These are phyloP conservation scores for Mormyrus lacerda DNA, from an alignment of 2,113 vertebrate species.

Conservation along the genomic window DNA sequence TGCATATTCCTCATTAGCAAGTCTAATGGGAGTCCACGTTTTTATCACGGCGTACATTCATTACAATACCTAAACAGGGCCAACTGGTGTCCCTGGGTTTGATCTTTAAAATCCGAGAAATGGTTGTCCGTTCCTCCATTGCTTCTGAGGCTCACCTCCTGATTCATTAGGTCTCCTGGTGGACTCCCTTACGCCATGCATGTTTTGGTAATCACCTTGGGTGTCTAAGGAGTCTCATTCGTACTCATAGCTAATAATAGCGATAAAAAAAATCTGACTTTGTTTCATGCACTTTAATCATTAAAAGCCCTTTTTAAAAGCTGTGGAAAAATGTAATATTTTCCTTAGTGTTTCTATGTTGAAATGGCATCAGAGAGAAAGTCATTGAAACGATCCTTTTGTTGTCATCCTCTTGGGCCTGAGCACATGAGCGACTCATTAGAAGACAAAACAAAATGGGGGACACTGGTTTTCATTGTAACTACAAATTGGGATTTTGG, in stretches of 20 bases:
- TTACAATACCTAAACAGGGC: neutral
- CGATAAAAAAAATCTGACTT: neutral
- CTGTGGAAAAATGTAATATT: neutral
- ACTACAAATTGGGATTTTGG: neutral
- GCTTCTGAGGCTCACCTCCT: neutral
- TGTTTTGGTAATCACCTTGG: neutral
- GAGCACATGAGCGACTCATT: neutral
- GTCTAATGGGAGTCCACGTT: neutral
- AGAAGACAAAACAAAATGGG: constrained; percentile 6
- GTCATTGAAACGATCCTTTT: neutral
- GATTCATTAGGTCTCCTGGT: neutral
- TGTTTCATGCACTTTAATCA: constrained; percentile 4
- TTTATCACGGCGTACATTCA: neutral
- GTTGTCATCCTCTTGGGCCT: neutral
- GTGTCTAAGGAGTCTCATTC: neutral
- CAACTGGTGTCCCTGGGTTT: neutral
- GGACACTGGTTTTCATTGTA: neutral
- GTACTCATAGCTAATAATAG: neutral
- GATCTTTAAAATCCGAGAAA: neutral
- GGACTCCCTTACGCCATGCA: neutral
- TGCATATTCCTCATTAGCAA: neutral
- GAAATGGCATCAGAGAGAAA: neutral
- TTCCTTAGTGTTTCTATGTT: neutral
- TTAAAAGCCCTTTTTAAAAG: neutral
- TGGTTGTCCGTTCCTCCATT: neutral